Base-by-base conservation (phyloP, 1,140 invertebrate species). In the Akabosia matsudoensis region DNA sequence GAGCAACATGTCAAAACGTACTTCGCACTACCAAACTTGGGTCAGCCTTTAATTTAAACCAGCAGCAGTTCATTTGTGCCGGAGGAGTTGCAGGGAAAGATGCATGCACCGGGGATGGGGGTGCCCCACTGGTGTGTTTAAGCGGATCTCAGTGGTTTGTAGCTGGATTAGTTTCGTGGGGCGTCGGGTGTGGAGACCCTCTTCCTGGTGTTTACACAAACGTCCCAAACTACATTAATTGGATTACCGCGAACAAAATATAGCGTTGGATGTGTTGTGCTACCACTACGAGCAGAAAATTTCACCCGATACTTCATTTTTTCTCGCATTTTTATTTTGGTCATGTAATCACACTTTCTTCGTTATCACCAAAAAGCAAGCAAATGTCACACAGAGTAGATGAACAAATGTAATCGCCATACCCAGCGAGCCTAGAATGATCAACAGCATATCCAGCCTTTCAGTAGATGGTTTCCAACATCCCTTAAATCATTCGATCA, bases 121-220 rank as follows among this genome's bases (percentile, higher is more conserved):
- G 67, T 4, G 28, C 67, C 31, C 67, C 67, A 10, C 28, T 70
- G 10, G 67, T 70, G 7, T 70, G 67, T 30, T 34, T 33, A 22
- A 34, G 28, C 16, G 67, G 67, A 70, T 30, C 67, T 1, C 67
- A 70, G 67, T 70, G 67, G 67, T 70, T 26, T 30, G 28, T 70
- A 4, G 67, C 67, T 14, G 67, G 14, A 16, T 22, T 70, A 33
- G 67, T 70, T 13, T 14, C 10, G 3, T 70, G 67, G 67, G 67
- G 67, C 1, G 10, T 70, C 2, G 67, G 67, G 7, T 70, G 67
- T 22, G 67, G 67, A 26, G 67, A 70, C 67, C 7, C 67, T 16
- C 7, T 70, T 33, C 67, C 67, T 34, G 67, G 7, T 30, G 67
- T 30, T 10, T 70, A 70, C 31, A 30, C 28, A 10, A 70, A 70